These are phyloP conservation scores for Solea solea DNA, from an alignment of 2,113 vertebrate genomes.

Conservation along the genomic window DNA sequence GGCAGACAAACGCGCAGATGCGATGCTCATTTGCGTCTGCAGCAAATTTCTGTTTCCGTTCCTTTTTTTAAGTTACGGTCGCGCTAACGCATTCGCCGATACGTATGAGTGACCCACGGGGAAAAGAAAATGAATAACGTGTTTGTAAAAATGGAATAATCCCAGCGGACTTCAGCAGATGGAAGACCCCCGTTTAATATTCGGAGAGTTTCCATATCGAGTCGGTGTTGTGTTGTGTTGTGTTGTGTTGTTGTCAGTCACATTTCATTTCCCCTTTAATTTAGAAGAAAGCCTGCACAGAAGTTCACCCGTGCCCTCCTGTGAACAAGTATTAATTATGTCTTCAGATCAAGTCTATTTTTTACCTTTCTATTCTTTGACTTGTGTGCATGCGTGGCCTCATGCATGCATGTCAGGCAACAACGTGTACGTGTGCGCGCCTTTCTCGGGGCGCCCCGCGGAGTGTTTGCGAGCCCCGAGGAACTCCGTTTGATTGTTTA, in stretches of 20 bases:
- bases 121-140: too few species aligned
- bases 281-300: slow-evolving; percentile 38
- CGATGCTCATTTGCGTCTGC: slow-evolving; percentile 45
- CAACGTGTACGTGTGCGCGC: slow-evolving; percentile 50
- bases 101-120: too few species aligned
- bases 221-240: slow-evolving; percentile 1
- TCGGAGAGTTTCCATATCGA: slow-evolving; percentile 17
- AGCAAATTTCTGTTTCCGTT: slow-evolving; percentile 34
- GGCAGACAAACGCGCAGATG: slow-evolving; percentile 73
- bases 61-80: slow-evolving; percentile 15
- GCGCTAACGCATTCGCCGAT: slow-evolving; percentile 6
- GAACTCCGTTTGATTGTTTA: slow-evolving; percentile 85
- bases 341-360: slow-evolving; percentile 72
- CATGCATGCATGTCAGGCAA: slow-evolving; percentile 49
- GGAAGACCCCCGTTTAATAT: slow-evolving; percentile 27
- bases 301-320: slow-evolving; percentile 29
- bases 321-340: slow-evolving; percentile 68
- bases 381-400: slow-evolving; percentile 20
- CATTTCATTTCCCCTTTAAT: slow-evolving; percentile 60
- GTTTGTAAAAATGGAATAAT: background rate
- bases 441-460: slow-evolving; percentile 70
- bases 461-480: slow-evolving; percentile 78
- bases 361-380: slow-evolving; percentile 42
- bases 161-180: slow-evolving; percentile 1
- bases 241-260: slow-evolving; percentile 45